Percentiles rank a stretch among this genome's conserved stretches.
phyloP scores from a whole-genome alignment of 2,113 vertebrate genomes.

The Nesoenas mayeri region DNA sequence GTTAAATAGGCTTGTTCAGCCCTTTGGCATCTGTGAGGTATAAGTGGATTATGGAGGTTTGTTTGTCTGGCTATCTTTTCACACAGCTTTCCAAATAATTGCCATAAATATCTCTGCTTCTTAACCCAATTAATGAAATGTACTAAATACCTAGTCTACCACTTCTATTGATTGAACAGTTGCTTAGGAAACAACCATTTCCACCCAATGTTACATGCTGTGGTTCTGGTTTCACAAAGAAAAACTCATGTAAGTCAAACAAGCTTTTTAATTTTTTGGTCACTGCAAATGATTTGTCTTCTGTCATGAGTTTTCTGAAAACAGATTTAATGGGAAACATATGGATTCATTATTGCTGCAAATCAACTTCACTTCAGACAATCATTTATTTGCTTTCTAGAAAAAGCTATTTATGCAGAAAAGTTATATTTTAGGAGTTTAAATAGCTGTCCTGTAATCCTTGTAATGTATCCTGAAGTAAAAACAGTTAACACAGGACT shows the following conservation, averaged over 20 bases:
- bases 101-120: slow-evolving; percentile 42
- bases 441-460: not conserved
- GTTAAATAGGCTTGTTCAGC: slow-evolving; percentile 68
- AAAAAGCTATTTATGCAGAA: not conserved
- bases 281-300: not conserved
- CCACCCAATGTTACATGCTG: accelerated
- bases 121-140: slow-evolving; percentile 62
- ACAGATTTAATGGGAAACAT: not conserved
- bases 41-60: slow-evolving; percentile 68
- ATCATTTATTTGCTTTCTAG: not conserved
- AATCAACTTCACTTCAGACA: not conserved
- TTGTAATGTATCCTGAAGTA: not conserved
- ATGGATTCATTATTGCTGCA: not conserved
- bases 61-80: slow-evolving; percentile 70
- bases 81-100: slow-evolving; percentile 61
- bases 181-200: not conserved
- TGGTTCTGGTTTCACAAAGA: not conserved
- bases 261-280: not conserved
- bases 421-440: not conserved
- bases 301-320: not conserved
- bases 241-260: not conserved
- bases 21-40: slow-evolving; percentile 58
- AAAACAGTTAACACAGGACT: not conserved
- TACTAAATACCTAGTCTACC: slow-evolving; percentile 30
- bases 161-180: slow-evolving; percentile 48